Evolutionary conservation across 2,888 invertebrate genomes (phyloP), one percentile per base, ranked within the genome.

Genomic region (Cheilosia grossa): DNA sequence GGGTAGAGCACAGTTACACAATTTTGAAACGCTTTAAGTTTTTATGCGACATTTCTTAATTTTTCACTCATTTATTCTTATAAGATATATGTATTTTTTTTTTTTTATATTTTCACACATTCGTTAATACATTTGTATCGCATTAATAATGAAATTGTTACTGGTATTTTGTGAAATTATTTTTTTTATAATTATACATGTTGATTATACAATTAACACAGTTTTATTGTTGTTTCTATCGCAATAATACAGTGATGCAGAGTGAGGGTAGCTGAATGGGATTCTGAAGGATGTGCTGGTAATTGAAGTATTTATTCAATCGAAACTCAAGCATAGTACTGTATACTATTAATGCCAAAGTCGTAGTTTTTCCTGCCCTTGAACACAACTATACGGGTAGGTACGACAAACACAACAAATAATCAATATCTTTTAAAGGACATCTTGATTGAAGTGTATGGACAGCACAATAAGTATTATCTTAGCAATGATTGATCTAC

Each of bases 11-110:
- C 70, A 70, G 44, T 66, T 81, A 81, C 70, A 81, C 56, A 77
- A 75, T 67, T 86, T 82, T 86, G 82, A 86, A 86, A 86, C 86
- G 82, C 85, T 63, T 82, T 67, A 67, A 66, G 74, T 67, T 56
- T 77, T 53, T 64, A 59, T 80, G 63, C 15, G 47, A 58, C 64
- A 72, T 44, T 5, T 59, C 56, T 58, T 30, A 17, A 61, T 67
- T 54, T 58, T 74, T 66, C 67, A 72, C 75, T 51, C 63, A 64
- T 73, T 78, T 78, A 82, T 67, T 67, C 66, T 66, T 67, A 47
- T 44, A 63, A 49, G 42, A 6, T 6, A 42, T n/a, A 15, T 42
- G 15, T n/a, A n/a, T 42, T 30, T 9, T 33, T 33, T 33, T 30
- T 33, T 13, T 37, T 13, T 10, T 37, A 1, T 37, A 37, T 37